These are phyloP conservation scores for Sinopyrophorus schimmeli DNA, from an alignment of 2,888 invertebrate species.

Conservation along the genomic window DNA sequence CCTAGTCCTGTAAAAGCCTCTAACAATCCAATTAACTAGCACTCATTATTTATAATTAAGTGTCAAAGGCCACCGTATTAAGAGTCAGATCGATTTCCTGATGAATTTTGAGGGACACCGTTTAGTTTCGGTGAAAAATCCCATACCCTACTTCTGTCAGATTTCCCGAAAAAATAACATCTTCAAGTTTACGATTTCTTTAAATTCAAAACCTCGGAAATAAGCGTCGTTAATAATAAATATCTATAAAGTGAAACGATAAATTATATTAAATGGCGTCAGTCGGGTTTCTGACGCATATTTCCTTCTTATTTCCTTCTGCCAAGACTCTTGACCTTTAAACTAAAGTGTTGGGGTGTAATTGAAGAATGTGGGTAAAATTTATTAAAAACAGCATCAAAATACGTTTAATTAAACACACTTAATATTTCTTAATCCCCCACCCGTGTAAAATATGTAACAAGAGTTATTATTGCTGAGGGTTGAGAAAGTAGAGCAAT, in stretches of 20 bases:
- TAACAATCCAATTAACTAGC: constrained; percentile 6
- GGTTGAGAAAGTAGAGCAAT: no score
- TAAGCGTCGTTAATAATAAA: not conserved
- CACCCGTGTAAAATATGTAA: no score
- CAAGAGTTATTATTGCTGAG: no score
- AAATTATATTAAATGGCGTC: constrained; percentile 6
- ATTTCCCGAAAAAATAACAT: no score
- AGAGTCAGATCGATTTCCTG: constrained; percentile 7
- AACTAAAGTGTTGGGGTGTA: not conserved
- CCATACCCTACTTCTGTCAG: constrained; percentile 7
- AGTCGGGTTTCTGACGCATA: constrained; percentile 4
- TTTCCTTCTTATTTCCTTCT: not conserved
- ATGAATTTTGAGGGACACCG: no score
- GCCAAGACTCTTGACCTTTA: constrained; percentile 10
- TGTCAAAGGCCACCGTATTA: constrained; percentile 10
- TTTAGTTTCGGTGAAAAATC: constrained; percentile 3
- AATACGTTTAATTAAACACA: no score
- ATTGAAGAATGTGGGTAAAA: not conserved
- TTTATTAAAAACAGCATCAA: not conserved
- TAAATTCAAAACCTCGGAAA: no score
- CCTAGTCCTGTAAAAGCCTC: constrained; percentile 1
- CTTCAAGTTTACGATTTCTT: no score
- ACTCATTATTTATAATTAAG: constrained; percentile 5
- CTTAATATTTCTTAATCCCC: no score
- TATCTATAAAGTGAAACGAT: constrained; percentile 1